Percentiles rank a stretch among this genome's conserved stretches.
Conservation (phyloP, 2,797 vertebrate genomes). For the Acestrorhynchus altus region DNA sequence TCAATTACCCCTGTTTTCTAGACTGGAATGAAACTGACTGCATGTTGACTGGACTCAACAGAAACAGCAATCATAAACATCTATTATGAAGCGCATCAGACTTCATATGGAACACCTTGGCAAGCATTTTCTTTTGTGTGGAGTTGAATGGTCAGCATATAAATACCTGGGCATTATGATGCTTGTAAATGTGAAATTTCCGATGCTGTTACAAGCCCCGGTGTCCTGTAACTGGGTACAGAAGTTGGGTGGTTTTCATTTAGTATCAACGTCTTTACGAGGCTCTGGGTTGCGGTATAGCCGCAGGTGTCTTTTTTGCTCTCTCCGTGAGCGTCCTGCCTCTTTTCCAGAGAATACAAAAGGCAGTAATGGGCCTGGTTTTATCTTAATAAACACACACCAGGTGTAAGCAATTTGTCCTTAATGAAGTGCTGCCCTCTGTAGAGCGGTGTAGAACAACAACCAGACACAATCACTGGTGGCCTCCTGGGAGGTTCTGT, state of each 20-base stretch:
- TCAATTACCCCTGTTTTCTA: slow-evolving; percentile 24
- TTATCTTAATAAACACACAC: slow-evolving; percentile 70
- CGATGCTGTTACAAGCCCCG: slow-evolving; percentile 39
- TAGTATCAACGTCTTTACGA: slow-evolving; percentile 40
- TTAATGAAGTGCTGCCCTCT: slow-evolving; percentile 79
- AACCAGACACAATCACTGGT: slow-evolving; percentile 56
- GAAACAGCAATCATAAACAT: neutral
- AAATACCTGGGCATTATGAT: slow-evolving; percentile 26
- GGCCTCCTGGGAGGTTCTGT: neutral
- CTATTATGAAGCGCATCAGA: neutral
- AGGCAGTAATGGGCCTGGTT: slow-evolving; percentile 66
- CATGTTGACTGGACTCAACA: neutral
- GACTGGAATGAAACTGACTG: neutral
- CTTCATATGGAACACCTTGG: neutral
- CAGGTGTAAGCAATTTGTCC: slow-evolving; percentile 76
- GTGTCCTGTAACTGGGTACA: slow-evolving; percentile 29
- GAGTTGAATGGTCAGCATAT: slow-evolving; percentile 20
- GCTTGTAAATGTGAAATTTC: slow-evolving; percentile 39
- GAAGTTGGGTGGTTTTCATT: slow-evolving; percentile 47
- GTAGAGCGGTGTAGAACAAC: slow-evolving; percentile 65
- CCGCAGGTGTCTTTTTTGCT: slow-evolving; percentile 57
- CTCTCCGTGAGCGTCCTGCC: slow-evolving; percentile 33
- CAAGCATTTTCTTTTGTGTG: slow-evolving; percentile 8
- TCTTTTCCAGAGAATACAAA: slow-evolving; percentile 56
- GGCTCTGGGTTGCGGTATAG: slow-evolving; percentile 12